phyloP scores from a whole-genome alignment of 2,113 vertebrate species.

The Oenanthe oenanthe region DNA sequence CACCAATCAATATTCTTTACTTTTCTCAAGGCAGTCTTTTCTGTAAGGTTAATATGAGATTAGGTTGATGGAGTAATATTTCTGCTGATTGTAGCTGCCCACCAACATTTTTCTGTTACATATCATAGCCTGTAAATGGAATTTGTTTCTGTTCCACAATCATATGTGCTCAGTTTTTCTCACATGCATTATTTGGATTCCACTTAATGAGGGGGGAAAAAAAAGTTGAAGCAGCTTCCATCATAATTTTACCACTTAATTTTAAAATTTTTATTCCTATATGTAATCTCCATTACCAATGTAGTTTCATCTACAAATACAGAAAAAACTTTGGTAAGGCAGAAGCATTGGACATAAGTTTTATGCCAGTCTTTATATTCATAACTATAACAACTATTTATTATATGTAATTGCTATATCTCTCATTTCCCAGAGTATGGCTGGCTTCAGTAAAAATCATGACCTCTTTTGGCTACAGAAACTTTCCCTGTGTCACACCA shows the following conservation, averaged over 20 bases:
- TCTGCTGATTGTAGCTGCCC: background rate
- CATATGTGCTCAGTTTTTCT: background rate
- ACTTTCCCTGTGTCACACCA: background rate
- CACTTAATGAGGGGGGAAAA: fast-evolving
- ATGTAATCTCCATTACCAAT: background rate
- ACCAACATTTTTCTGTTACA: background rate
- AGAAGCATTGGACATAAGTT: background rate
- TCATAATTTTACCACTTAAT: background rate
- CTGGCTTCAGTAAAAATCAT: background rate
- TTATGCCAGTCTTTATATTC: background rate
- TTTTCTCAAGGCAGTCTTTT: background rate
- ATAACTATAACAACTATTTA: background rate
- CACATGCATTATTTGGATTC: background rate
- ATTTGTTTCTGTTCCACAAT: background rate
- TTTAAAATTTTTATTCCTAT: background rate
- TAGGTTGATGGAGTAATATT: background rate
- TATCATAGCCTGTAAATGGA: background rate
- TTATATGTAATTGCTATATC: background rate
- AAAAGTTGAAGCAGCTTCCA: background rate
- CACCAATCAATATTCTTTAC: background rate
- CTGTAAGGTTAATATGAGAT: background rate
- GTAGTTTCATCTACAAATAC: background rate
- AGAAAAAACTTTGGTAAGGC: background rate
- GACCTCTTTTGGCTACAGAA: background rate
- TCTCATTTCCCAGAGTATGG: background rate